Percentiles rank a stretch among this genome's conserved stretches.
phyloP scores from a whole-genome alignment of 2,888 invertebrate genomes.

The Neria commutata region DNA sequence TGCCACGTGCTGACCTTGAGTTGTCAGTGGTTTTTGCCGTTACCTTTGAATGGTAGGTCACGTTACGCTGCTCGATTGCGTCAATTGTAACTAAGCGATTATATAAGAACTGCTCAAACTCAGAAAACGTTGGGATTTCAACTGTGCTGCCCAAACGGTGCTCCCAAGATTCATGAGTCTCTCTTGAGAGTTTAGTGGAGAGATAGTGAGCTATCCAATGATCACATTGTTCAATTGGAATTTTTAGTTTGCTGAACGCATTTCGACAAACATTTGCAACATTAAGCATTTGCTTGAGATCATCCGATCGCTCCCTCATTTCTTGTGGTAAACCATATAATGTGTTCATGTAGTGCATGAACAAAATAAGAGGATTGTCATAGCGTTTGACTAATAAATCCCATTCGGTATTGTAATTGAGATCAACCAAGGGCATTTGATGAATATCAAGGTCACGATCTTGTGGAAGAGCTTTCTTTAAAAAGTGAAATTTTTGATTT shows the following conservation, averaged over 20 bases:
- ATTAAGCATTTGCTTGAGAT: slow-evolving; percentile 4
- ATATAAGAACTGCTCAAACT: slow-evolving; percentile 7
- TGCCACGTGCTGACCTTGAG: no score
- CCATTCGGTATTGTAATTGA: slow-evolving; percentile 17
- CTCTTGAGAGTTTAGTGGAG: slow-evolving; percentile 11
- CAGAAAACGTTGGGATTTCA: no score
- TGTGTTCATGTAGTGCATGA: slow-evolving; percentile 16
- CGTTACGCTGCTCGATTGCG: slow-evolving; percentile 6
- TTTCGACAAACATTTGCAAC: slow-evolving; percentile 10
- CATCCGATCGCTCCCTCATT: slow-evolving; percentile 3
- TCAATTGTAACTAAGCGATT: slow-evolving; percentile 8
- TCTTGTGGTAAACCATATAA: slow-evolving; percentile 9
- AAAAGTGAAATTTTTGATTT: slow-evolving; percentile 23
- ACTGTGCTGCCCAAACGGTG: slow-evolving; percentile 15
- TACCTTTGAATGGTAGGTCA: neutral
- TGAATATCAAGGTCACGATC: slow-evolving; percentile 15
- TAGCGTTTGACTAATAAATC: slow-evolving; percentile 13
- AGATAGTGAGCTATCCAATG: slow-evolving; percentile 18
- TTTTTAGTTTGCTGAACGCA: slow-evolving; percentile 4
- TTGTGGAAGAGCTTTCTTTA: slow-evolving; percentile 14
- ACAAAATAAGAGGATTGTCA: slow-evolving; percentile 8
- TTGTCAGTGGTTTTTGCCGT: neutral
- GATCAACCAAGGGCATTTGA: slow-evolving; percentile 12
- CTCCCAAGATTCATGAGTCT: slow-evolving; percentile 19
- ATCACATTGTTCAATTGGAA: slow-evolving; percentile 8